phyloP scores from a whole-genome alignment of 2,888 invertebrate genomes.

The Glaucopsyche alexis region DNA sequence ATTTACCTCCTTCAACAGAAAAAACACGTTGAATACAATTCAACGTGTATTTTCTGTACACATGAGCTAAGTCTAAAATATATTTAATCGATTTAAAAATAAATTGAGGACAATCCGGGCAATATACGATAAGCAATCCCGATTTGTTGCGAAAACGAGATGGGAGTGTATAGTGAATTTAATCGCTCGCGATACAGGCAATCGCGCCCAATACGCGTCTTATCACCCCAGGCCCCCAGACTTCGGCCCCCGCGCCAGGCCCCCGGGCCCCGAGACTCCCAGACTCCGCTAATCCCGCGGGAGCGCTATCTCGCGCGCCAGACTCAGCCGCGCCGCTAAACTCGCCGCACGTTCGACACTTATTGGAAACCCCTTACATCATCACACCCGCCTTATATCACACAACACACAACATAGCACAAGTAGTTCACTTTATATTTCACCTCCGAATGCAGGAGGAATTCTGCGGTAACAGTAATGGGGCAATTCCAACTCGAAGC shows the following conservation, averaged over 20 bases:
- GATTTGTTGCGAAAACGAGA: constrained; percentile 4
- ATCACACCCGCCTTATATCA: background rate
- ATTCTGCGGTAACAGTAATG: background rate
- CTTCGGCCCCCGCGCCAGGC: background rate
- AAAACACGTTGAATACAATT: too few relatives aligned
- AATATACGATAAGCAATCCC: background rate
- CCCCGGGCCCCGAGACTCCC: background rate
- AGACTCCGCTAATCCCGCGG: background rate
- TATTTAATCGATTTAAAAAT: background rate
- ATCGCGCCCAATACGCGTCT: constrained; percentile 3
- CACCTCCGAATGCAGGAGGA: background rate
- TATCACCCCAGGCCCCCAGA: background rate
- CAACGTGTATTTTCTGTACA: too few relatives aligned
- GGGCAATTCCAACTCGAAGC: background rate
- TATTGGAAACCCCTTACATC: background rate
- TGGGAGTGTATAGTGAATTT: constrained; percentile 2
- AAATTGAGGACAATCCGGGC: background rate
- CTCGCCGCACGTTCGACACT: constrained; percentile 6
- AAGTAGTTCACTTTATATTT: background rate
- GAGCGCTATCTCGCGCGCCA: constrained; percentile 22
- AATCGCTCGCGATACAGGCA: constrained; percentile 12
- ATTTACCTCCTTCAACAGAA: too few relatives aligned
- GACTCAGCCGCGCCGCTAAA: background rate
- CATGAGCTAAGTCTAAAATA: too few relatives aligned
- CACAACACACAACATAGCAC: background rate